phyloP scores from a whole-genome alignment of 2,797 vertebrate genomes.

The Pseudomugil gertrudae region DNA sequence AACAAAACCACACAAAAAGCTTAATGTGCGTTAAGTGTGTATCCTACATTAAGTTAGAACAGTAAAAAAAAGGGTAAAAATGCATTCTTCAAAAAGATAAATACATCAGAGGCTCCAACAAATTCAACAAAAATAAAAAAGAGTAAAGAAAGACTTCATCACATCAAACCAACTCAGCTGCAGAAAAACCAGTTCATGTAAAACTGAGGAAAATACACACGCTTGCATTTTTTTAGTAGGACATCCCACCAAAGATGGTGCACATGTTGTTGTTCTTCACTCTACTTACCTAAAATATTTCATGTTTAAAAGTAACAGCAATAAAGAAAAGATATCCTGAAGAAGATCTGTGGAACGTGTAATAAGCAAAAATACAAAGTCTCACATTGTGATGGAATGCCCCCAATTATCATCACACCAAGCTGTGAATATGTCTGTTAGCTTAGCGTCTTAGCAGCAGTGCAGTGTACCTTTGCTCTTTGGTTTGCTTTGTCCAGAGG shows the following conservation, averaged over 20 bases:
- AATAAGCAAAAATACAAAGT: conserved; percentile 3
- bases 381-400: conserved; percentile 24
- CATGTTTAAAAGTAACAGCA: background rate
- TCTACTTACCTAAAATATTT: conserved; percentile 3
- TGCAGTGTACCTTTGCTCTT: conserved; percentile 91
- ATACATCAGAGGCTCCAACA: too few species aligned
- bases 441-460: conserved; percentile 34
- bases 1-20: conserved; percentile 33
- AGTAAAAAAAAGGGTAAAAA: conserved; percentile 9
- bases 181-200: background rate
- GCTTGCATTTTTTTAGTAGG: background rate
- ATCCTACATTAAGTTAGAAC: conserved; percentile 7
- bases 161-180: conserved; percentile 18
- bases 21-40: conserved; percentile 25
- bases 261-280: background rate
- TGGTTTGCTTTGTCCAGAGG: conserved; percentile 93
- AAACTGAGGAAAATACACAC: conserved; percentile 8
- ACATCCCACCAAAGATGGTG: conserved; percentile 16
- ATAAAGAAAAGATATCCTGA: conserved; percentile 2
- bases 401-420: conserved; percentile 10
- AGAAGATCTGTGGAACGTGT: background rate
- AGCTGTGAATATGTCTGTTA: conserved; percentile 3
- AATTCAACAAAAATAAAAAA: background rate
- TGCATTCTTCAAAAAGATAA: background rate
- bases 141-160: conserved; percentile 6